These are phyloP conservation scores for Rhinogobius similis DNA, from an alignment of 2,113 vertebrate genomes.

Conservation along the genomic window DNA sequence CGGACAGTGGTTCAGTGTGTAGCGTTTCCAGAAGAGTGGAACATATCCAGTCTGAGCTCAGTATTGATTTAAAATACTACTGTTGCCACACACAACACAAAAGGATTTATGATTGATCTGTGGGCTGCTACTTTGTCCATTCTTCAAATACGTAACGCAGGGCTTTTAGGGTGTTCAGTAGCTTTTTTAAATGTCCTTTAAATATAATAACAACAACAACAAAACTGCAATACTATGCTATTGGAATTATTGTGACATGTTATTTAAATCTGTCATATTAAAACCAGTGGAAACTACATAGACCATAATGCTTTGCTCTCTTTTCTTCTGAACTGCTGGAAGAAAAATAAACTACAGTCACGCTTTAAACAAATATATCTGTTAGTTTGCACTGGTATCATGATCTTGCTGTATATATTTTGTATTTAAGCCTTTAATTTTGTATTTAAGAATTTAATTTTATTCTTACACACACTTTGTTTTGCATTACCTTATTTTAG, in stretches of 20 bases:
- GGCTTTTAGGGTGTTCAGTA: neutral
- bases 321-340: neutral
- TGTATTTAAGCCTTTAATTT: no score
- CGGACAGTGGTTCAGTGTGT: neutral
- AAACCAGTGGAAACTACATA: neutral
- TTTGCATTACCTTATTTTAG: no score
- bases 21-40: neutral
- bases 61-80: constrained; percentile 11
- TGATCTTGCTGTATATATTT: no score
- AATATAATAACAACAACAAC: no score
- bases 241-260: neutral
- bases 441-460: no score
- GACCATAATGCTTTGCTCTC: neutral
- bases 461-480: no score
- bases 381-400: no score
- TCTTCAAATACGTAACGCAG: no score
- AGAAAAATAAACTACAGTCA: neutral
- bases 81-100: neutral
- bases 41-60: constrained; percentile 4
- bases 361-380: no score
- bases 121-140: neutral
- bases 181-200: neutral
- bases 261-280: neutral
- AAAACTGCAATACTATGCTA: neutral
- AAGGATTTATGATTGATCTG: neutral